Evolutionary conservation across 1,140 invertebrate genomes (phyloP).

Genomic region (Eupeodes corollae): DNA sequence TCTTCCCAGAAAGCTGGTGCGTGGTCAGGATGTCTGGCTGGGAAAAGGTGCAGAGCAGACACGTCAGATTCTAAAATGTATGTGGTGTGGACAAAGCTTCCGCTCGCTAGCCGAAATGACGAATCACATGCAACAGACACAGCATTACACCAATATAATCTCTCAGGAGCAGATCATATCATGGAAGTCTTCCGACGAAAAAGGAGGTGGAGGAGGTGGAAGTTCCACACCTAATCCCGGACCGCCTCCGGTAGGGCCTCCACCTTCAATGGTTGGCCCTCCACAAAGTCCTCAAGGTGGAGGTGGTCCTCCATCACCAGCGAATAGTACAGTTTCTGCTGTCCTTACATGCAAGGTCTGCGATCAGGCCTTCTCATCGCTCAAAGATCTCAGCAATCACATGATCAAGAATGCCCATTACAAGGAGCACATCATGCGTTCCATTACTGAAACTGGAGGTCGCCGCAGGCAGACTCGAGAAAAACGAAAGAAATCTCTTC

Average conservation of each 20-base stretch:
- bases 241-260: background rate
- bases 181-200: slow-evolving; percentile 84
- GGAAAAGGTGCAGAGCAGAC: slow-evolving; percentile 96
- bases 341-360: slow-evolving; percentile 96
- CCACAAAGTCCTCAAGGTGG: slow-evolving; percentile 27
- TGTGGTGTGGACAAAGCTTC: slow-evolving; percentile 98
- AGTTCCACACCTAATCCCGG: slow-evolving; percentile 10
- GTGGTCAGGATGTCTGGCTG: slow-evolving; percentile 96
- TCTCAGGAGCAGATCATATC: slow-evolving; percentile 93
- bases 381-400: slow-evolving; percentile 93
- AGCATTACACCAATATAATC: slow-evolving; percentile 96
- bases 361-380: slow-evolving; percentile 86
- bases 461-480: slow-evolving; percentile 72
- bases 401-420: slow-evolving; percentile 99
- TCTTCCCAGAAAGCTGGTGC: slow-evolving; percentile 83
- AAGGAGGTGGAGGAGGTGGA: slow-evolving; percentile 38
- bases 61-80: slow-evolving; percentile 92
- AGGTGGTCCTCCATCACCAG: slow-evolving; percentile 39
- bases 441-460: slow-evolving; percentile 73
- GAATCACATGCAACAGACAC: slow-evolving; percentile 96
- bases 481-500: slow-evolving; percentile 85
- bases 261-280: slow-evolving; percentile 19
- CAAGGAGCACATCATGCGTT: slow-evolving; percentile 88
- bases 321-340: slow-evolving; percentile 78
- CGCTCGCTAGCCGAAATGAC: slow-evolving; percentile 93